Percentiles rank a stretch among this genome's conserved stretches.
These are phyloP conservation scores for Tubulanus polymorphus DNA, from an alignment of 2,888 invertebrate species.

Conservation along the genomic window DNA sequence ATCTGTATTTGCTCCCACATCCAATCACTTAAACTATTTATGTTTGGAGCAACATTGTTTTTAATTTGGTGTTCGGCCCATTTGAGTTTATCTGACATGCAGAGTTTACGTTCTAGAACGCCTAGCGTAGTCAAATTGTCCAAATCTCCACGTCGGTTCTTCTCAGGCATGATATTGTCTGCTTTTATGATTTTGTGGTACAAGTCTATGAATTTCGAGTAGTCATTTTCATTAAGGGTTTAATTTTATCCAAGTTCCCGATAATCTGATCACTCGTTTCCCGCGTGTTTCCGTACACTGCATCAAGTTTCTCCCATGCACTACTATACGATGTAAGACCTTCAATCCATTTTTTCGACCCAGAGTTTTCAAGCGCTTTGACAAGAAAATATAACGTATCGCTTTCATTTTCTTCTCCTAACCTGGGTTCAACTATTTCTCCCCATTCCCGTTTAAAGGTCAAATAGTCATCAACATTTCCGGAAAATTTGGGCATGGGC, in stretches of 20 bases:
- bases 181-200: not conserved
- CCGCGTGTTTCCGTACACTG: not conserved
- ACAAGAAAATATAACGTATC: not conserved
- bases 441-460: not conserved
- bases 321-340: not conserved
- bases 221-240: not conserved
- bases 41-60: not conserved
- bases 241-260: not conserved
- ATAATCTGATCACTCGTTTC: not conserved
- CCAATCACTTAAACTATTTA: not conserved
- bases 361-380: too few relatives aligned
- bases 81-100: not conserved
- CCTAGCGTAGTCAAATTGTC: not conserved
- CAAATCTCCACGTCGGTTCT: not conserved
- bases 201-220: not conserved
- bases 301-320: not conserved
- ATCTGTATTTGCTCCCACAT: not conserved
- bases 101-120: not conserved
- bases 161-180: not conserved
- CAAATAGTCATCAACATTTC: not conserved
- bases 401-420: too few relatives aligned
- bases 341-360: too few relatives aligned
- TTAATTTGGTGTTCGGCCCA: not conserved
- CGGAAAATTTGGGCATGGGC: not conserved
- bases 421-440: not conserved